These are phyloP conservation scores for Camponotus vicinus DNA, from an alignment of 1,140 invertebrate species.

Conservation along the genomic window DNA sequence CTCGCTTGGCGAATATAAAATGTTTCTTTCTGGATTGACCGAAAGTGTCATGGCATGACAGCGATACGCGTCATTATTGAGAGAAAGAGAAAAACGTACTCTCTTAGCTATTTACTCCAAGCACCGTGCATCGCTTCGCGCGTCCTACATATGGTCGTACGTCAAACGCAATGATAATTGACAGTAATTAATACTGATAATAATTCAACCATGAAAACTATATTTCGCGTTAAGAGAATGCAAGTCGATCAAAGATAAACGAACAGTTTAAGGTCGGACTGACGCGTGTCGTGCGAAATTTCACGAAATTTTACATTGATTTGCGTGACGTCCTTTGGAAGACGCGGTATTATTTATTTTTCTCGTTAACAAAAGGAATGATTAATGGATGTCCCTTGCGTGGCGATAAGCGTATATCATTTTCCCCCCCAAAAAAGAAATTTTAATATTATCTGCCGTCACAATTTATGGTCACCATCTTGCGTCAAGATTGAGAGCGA, in stretches of 20 bases:
- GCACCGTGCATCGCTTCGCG: conserved; percentile 61
- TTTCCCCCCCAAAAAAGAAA: conserved; percentile 46
- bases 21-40: neutral
- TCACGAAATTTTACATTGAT: conserved; percentile 10
- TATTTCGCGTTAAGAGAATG: conserved; percentile 42
- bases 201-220: conserved; percentile 73
- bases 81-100: neutral
- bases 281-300: conserved; percentile 9
- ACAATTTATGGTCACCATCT: conserved; percentile 66
- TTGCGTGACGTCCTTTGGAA: neutral
- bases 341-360: conserved; percentile 35
- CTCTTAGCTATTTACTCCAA: conserved; percentile 56
- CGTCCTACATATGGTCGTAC: conserved; percentile 67
- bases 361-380: conserved; percentile 46
- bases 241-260: conserved; percentile 65
- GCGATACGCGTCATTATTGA: conserved; percentile 59
- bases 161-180: conserved; percentile 80
- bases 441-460: conserved; percentile 71
- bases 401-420: conserved; percentile 61
- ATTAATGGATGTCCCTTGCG: conserved; percentile 53
- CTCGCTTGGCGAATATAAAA: neutral
- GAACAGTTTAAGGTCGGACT: conserved; percentile 54
- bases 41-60: conserved; percentile 60
- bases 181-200: conserved; percentile 83
- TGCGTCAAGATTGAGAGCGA: conserved; percentile 44